Evolutionary conservation across 2,113 vertebrate genomes (phyloP), one percentile per base, ranked within the genome.

Genomic region (Papio anubis): DNA sequence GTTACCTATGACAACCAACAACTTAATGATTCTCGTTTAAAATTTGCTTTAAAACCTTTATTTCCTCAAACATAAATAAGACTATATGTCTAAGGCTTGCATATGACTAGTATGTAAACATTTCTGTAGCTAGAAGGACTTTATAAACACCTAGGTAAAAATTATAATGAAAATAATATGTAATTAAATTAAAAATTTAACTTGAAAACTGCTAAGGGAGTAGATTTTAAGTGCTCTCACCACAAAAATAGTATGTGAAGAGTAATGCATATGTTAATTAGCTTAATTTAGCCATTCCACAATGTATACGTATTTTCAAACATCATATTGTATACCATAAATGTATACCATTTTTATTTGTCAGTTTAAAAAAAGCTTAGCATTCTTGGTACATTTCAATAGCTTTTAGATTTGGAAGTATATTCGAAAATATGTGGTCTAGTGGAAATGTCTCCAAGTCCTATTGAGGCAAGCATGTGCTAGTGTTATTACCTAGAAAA

Each of bases 111-210:
- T 75, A 86, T 92, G 7, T 93, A 80, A 75, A 52, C 1, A 88
- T 21, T 16, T 5, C n/a, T 30, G 38, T 64, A 90, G 8, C 23
- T 93, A 93, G 45, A 18, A 50, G 59, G 8, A 43, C 35, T 88
- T 83, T 83, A 50, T 79, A 32, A 38, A 11, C 64, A 75, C 4
- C 27, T 27, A 57, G 23, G 17, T 96, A 94, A 73, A 95, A 93
- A 52, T 45, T 57, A 64, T 68, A 13, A 23, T 72, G 17, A 8
- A 75, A 66, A 86, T 23, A 90, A 32, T 57, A 50, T 45, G 23
- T 83, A 95, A 73, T 73, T 88, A 73, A 91, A 61, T 79, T 66
- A 64, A 89, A 78, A 68, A 2, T 92, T 73, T 73, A 85, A 64
- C 25, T 48, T 21, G n/a, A 91, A 92, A 92, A 84, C 35, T n/a